Evolutionary conservation across 2,888 invertebrate genomes (phyloP), one percentile per base, ranked within the genome.

Genomic region (Neocrepidodera transversa): DNA sequence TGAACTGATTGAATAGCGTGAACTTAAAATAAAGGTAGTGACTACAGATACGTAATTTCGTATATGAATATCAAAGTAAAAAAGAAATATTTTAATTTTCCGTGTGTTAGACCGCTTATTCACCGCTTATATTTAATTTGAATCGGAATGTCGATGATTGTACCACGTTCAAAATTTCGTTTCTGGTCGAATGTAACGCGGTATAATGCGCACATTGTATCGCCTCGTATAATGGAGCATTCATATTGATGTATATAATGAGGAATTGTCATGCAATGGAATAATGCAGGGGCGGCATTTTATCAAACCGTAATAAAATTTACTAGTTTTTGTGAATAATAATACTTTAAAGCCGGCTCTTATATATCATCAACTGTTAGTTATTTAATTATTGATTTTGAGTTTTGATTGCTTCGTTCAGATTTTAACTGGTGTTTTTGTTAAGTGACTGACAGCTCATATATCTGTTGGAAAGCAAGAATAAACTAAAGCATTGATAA

Each of bases 251-350:
- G 58, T 49, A 56, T 55, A 65, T 71, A 71, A 70, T 70, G 71
- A 71, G 65, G 68, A 66, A 71, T 70, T 71, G 71, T 70, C 71
- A 69, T 70, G 69, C 68, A 55, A 70, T 54, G 62, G 48, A 50
- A 57, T 52, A 32, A 55, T 61, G 14, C 45, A 45, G 28, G 18
- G 45, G 7, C 28, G 45, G 26, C 11, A 30, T 23, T 23, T 23
- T 23, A 23, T 6, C 23, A 6, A 23, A 23, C 23, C 3, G 6
- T 23, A 23, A 23, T 23, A 23, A 23, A 5, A 6, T 23, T 5
- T 5, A 5, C 23, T 23, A 23, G 23, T 3, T 23, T 23, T 23
- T 23, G 23, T 23, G 6, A 3, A 23, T 5, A 5, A 5, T 5
- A 23, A 6, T 23, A 3, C 3, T 5, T 5, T 23, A 3, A 23